Evolutionary conservation across 53 echinoderm and acorn worm genomes (phyloP), one percentile per base, ranked within the genome.

Genomic region (Stichopus horrens): DNA sequence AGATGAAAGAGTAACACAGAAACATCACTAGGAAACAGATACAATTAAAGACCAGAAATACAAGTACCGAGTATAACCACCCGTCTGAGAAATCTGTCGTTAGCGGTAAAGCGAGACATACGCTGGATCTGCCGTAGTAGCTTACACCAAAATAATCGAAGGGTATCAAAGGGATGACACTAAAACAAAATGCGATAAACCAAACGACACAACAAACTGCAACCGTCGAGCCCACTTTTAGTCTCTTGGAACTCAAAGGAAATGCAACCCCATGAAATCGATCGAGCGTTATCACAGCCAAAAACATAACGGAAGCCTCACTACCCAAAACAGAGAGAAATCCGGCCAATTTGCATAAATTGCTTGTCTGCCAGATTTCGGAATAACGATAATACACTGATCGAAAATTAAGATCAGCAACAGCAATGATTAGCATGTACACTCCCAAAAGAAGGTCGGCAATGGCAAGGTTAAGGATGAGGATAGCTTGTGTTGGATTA

Each of bases 121-220:
- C 94, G 77, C 94, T 92, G 7, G 92, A 92, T 73, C 89, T 88
- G 2, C 92, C 94, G 57, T 94, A 94, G 74, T 86, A 94, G 21
- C 90, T 86, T 19, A 89, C 92, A 4, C 92, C 94, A 63, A 94
- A 94, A 52, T 85, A 88, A 57, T 88, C 88, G 23, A 85, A 52
- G 22, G 90, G 89, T 53, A 90, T 59, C 71, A 93, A 81, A 10
- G 94, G 94, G 8, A 93, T 86, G 20, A 76, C 81, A 75, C 91
- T 93, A 10, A 94, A 73, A 52, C 80, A 37, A 22, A 92, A 59
- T n/a, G 89, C 92, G 65, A 90, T 63, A 6, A 77, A 13, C 94
- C 94, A 94, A 9, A 90, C 89, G 13, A 77, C 56, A 11, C 86
- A 89, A 68, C 53, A 79, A 37, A 90, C 89, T 57, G 79, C 74